Conservation (phyloP, 2,797 vertebrate genomes). For the Potorous gilbertii region DNA sequence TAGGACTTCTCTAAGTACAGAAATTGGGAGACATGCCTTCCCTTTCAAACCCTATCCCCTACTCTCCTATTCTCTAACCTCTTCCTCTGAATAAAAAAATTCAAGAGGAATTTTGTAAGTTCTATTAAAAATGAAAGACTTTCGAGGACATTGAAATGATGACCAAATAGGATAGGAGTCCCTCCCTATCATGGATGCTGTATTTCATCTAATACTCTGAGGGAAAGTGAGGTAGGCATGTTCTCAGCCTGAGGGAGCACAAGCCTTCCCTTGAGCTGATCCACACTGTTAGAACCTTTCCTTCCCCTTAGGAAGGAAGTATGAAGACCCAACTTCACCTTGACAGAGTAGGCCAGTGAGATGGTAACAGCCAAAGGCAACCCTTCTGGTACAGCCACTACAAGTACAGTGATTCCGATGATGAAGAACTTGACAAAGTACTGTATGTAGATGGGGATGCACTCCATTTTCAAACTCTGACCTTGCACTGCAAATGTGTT, state of each 20-base stretch:
- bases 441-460: conserved; percentile 97
- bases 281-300: not conserved
- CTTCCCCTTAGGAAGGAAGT: too few species aligned
- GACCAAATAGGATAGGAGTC: not conserved
- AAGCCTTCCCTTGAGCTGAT: not conserved
- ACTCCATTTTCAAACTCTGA: conserved; percentile 90
- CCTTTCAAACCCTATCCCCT: not conserved
- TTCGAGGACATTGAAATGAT: not conserved
- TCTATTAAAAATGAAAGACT: not conserved
- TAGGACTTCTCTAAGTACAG: not conserved
- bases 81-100: not conserved
- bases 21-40: not conserved
- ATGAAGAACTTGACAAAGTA: conserved; percentile 99
- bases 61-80: not conserved
- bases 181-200: not conserved
- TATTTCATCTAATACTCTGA: not conserved
- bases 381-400: conserved; percentile 97
- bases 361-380: conserved; percentile 97
- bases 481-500: conserved; percentile 92
- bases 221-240: not conserved
- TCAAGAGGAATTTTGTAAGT: not conserved
- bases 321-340: conserved; percentile 85
- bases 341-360: conserved; percentile 97
- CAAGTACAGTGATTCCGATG: conserved; percentile 96
- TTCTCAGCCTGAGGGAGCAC: not conserved